Percentiles rank a stretch among this genome's conserved stretches.
These are phyloP conservation scores for Narcine bancroftii DNA, from an alignment of 2,113 vertebrate species.

Conservation along the genomic window DNA sequence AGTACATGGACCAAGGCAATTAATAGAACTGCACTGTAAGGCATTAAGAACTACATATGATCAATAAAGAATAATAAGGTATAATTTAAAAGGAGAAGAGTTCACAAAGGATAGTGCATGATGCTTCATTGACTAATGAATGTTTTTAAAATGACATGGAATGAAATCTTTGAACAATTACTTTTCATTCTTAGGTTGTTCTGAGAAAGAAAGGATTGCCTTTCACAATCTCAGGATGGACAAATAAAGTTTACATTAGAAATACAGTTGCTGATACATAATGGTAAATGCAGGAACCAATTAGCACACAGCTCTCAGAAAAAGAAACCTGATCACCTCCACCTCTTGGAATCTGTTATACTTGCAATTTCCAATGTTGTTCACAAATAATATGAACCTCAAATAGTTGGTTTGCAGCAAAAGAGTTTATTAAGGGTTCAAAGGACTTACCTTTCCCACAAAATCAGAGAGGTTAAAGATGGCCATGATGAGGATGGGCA, in stretches of 20 bases:
- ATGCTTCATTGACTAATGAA: neutral
- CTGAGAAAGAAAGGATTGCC: neutral
- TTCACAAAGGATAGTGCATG: neutral
- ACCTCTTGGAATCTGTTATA: neutral
- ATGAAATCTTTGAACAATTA: neutral
- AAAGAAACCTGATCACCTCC: too few relatives aligned
- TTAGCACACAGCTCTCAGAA: neutral
- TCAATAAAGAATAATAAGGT: neutral
- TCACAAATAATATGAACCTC: neutral
- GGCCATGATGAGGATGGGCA: constrained; percentile 98
- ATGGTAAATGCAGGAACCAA: neutral
- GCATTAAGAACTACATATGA: neutral
- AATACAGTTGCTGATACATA: neutral
- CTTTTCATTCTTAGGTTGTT: neutral
- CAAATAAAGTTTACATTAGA: neutral
- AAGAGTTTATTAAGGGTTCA: too few relatives aligned
- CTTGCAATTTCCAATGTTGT: neutral
- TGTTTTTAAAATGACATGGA: neutral
- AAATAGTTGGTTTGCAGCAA: neutral
- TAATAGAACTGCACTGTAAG: neutral
- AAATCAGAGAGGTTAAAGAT: constrained; percentile 97
- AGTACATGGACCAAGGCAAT: neutral
- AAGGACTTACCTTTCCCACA: constrained; percentile 79
- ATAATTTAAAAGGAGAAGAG: neutral
- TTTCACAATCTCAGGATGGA: neutral